A percentile compares a stretch with the other conserved stretches of the same genome.
Evolutionary conservation across 1,140 invertebrate genomes (phyloP).

Genomic region (Zaprionus ornatus): DNA sequence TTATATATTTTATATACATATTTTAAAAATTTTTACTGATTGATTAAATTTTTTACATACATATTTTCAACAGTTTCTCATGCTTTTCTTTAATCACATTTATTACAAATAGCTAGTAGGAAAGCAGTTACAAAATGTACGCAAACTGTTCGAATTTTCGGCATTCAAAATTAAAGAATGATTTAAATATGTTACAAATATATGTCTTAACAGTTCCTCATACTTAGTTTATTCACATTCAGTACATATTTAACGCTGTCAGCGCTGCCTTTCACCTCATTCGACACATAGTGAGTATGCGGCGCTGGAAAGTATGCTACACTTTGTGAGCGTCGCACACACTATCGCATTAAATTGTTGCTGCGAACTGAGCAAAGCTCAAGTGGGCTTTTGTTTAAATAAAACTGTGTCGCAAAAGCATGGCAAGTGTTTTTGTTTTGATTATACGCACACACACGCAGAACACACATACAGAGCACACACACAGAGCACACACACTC

Average conservation of each 20-base stretch:
- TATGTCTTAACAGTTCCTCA: not conserved
- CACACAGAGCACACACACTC: not conserved
- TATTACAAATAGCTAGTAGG: too few species aligned
- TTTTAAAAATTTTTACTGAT: too few species aligned
- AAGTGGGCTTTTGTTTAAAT: conserved; percentile 79
- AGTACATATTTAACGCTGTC: not conserved
- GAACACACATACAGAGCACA: conserved; percentile 17
- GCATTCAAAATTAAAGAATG: too few species aligned
- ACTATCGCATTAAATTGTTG: conserved; percentile 63
- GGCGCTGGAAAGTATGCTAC: conserved; percentile 24
- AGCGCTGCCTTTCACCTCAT: not conserved
- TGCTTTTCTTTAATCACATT: too few species aligned
- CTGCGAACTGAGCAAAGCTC: conserved; percentile 68
- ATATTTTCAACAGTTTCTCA: too few species aligned
- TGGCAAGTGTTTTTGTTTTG: conserved; percentile 69
- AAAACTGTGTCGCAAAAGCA: conserved; percentile 68
- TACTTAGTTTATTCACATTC: not conserved
- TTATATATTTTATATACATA: too few species aligned
- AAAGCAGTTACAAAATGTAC: too few species aligned
- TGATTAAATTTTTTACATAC: too few species aligned
- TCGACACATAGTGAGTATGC: not conserved
- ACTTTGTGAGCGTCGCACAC: not conserved
- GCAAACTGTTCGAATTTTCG: too few species aligned
- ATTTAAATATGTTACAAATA: too few species aligned
- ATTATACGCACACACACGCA: conserved; percentile 56